These are phyloP conservation scores for Suricata suricatta DNA, from an alignment of 2,113 vertebrate genomes.

Conservation along the genomic window DNA sequence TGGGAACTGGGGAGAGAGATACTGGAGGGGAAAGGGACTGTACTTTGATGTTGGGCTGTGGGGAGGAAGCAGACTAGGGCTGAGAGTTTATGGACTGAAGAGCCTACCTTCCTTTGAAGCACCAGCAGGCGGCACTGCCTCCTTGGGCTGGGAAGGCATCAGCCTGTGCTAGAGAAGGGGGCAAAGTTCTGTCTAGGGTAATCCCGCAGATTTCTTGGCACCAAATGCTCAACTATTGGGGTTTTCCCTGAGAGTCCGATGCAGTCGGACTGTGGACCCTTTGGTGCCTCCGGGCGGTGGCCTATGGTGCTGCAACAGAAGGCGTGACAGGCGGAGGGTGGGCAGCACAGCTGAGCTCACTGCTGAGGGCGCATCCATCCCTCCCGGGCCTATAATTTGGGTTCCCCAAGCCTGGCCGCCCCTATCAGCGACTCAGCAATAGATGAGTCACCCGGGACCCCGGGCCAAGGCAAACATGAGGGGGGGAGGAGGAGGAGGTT, in stretches of 20 bases:
- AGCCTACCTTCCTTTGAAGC: background rate
- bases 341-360: slow-evolving; percentile 76
- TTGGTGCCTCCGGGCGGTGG: slow-evolving; percentile 72
- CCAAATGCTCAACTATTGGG: background rate
- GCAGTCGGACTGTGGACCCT: background rate
- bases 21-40: background rate
- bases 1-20: background rate
- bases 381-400: slow-evolving; percentile 81
- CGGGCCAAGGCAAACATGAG: slow-evolving; percentile 78
- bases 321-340: slow-evolving; percentile 58
- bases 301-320: slow-evolving; percentile 34
- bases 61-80: background rate
- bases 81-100: background rate
- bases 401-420: slow-evolving; percentile 77
- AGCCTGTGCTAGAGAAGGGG: background rate
- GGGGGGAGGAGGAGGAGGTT: slow-evolving; percentile 53
- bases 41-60: background rate
- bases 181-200: background rate
- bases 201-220: background rate
- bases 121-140: background rate
- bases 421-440: slow-evolving; percentile 80
- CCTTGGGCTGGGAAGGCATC: background rate
- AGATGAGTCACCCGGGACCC: slow-evolving; percentile 80
- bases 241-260: background rate
- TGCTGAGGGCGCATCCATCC: slow-evolving; percentile 69